Conservation (phyloP, 2,888 invertebrate species). For the Drosophila picticornis region DNA sequence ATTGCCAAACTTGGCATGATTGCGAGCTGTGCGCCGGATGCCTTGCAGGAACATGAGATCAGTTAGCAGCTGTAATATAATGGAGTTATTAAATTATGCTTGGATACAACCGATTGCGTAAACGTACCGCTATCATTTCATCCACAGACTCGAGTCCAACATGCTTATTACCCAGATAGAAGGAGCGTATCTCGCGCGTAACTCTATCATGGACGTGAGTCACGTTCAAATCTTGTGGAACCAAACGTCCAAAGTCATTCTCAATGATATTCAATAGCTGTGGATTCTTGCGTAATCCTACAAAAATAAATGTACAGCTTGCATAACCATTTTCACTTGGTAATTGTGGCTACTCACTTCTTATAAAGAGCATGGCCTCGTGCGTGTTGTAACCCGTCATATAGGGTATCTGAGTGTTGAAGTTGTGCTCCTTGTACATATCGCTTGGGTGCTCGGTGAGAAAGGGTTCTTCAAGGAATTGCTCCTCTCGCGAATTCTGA, state of each 20-base stretch:
- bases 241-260: slow-evolving; percentile 87
- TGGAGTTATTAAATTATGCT: rapidly evolving
- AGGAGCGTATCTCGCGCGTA: slow-evolving; percentile 86
- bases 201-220: slow-evolving; percentile 83
- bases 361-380: slow-evolving; percentile 88
- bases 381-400: slow-evolving; percentile 89
- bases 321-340: neutral
- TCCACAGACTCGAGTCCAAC: slow-evolving; percentile 87
- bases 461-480: slow-evolving; percentile 86
- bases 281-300: slow-evolving; percentile 88
- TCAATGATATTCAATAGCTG: slow-evolving; percentile 87
- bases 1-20: slow-evolving; percentile 84
- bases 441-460: slow-evolving; percentile 86
- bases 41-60: slow-evolving; percentile 88
- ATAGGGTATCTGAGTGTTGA: slow-evolving; percentile 87
- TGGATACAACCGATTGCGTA: neutral
- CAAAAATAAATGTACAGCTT: slow-evolving; percentile 8
- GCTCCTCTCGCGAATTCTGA: slow-evolving; percentile 71
- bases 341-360: slow-evolving; percentile 84
- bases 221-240: slow-evolving; percentile 86
- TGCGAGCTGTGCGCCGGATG: slow-evolving; percentile 86
- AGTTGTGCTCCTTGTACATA: slow-evolving; percentile 84
- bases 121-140: slow-evolving; percentile 86
- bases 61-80: slow-evolving; percentile 86
- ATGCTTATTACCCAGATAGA: slow-evolving; percentile 87